A percentile compares a stretch with the other conserved stretches of the same genome.
Evolutionary conservation across 1,140 invertebrate genomes (phyloP).

Genomic region (Drosophila neocordata): DNA sequence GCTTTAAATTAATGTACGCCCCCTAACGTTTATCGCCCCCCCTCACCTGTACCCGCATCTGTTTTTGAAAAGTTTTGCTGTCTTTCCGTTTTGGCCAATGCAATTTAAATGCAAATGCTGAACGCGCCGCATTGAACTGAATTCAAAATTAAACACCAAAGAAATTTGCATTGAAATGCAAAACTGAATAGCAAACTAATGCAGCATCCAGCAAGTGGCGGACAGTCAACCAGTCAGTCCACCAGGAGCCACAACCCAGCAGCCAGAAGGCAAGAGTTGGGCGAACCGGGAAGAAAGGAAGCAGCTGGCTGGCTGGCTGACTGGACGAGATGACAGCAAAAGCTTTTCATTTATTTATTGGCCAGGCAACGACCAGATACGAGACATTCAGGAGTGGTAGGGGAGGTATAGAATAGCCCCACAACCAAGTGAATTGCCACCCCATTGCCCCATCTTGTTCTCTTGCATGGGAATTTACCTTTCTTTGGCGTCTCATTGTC

Average conservation of each 20-base stretch:
- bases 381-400: no score
- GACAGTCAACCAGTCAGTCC: constrained; percentile 21
- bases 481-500: constrained; percentile 83
- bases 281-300: constrained; percentile 44
- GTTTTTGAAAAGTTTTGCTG: neutral
- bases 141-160: constrained; percentile 71
- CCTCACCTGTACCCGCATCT: neutral
- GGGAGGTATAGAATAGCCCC: no score
- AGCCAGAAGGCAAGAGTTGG: neutral
- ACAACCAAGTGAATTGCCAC: no score
- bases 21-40: no score
- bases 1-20: neutral
- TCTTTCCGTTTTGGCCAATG: constrained; percentile 40
- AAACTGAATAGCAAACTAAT: constrained; percentile 73
- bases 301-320: constrained; percentile 5
- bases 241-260: no score
- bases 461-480: constrained; percentile 82
- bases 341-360: constrained; percentile 77
- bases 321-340: constrained; percentile 35
- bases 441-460: neutral
- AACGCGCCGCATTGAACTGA: constrained; percentile 58
- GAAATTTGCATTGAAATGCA: constrained; percentile 72
- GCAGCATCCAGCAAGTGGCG: constrained; percentile 37
- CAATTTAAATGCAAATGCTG: constrained; percentile 76
- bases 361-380: constrained; percentile 39